Conservation (phyloP, 92 coral and sea anemone species). For the Palythoa grandiflora region DNA sequence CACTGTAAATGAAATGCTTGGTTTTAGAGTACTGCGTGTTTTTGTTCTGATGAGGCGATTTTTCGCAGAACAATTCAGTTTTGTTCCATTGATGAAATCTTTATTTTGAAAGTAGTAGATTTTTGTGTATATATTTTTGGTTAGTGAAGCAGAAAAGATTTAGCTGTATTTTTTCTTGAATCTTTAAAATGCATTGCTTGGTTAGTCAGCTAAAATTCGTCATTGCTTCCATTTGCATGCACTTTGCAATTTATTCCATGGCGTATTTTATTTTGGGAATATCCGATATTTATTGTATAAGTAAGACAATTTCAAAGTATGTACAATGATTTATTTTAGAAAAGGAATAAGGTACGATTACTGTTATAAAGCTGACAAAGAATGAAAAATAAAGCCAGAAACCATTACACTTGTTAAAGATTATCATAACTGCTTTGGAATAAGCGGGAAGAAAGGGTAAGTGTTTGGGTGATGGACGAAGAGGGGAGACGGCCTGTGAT, state of each 20-base stretch:
- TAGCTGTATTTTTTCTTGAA: not conserved
- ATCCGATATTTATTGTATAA: conserved; percentile 30
- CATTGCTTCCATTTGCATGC: not conserved
- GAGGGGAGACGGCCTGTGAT: not conserved
- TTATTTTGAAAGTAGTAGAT: not conserved
- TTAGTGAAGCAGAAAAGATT: not conserved
- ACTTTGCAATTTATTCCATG: not conserved
- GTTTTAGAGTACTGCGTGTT: too few species aligned
- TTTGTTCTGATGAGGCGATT: too few species aligned
- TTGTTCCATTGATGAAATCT: too few species aligned
- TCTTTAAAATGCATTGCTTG: not conserved
- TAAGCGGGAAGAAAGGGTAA: not conserved
- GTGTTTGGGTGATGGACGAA: not conserved
- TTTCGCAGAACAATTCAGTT: too few species aligned
- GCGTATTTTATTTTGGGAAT: conserved; percentile 32
- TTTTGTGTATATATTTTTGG: not conserved
- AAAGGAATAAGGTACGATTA: not conserved
- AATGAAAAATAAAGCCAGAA: not conserved
- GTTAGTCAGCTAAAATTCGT: not conserved
- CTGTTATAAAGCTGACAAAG: not conserved
- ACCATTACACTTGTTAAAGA: not conserved
- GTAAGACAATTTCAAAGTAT: not conserved
- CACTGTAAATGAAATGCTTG: too few species aligned
- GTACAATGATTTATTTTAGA: conserved; percentile 43
- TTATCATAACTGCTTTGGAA: not conserved